A percentile compares a stretch with the other conserved stretches of the same genome.
phyloP scores from a whole-genome alignment of 2,113 vertebrate genomes.

The Probosciger aterrimus region DNA sequence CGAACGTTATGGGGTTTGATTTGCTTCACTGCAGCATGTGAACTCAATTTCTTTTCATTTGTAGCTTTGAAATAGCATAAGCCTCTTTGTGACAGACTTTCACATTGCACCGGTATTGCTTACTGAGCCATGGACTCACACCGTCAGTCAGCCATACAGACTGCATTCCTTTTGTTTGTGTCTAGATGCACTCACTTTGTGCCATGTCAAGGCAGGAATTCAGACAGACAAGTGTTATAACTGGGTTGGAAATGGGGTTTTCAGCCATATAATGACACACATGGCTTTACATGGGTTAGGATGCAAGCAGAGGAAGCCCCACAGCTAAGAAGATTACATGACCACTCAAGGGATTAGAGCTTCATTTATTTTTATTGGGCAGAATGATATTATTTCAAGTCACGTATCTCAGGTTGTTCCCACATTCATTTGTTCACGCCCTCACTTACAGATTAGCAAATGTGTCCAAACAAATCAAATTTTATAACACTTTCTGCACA shows the following conservation, averaged over 20 bases:
- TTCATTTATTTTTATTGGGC: background rate
- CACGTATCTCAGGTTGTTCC: fast-evolving
- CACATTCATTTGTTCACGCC: background rate
- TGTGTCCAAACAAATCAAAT: background rate
- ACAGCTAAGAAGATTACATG: background rate
- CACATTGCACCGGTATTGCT: constrained; percentile 2
- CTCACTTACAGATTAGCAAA: background rate
- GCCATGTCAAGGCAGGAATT: background rate
- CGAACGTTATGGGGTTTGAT: constrained; percentile 62
- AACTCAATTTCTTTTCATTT: constrained; percentile 75
- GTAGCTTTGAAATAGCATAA: constrained; percentile 62
- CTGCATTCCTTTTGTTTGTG: constrained; percentile 35
- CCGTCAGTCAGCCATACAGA: background rate
- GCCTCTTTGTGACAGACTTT: constrained; percentile 67
- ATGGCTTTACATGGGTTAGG: background rate
- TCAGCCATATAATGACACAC: background rate
- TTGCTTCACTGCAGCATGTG: constrained; percentile 69
- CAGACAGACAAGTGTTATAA: background rate
- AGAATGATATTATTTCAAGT: background rate
- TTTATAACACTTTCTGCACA: background rate
- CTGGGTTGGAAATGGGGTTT: background rate
- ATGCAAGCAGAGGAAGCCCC: background rate
- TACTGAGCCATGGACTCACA: constrained; percentile 49
- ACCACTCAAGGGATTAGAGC: background rate
- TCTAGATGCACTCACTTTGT: background rate